phyloP scores from a whole-genome alignment of 2,888 invertebrate species.

The Pyralis farinalis region DNA sequence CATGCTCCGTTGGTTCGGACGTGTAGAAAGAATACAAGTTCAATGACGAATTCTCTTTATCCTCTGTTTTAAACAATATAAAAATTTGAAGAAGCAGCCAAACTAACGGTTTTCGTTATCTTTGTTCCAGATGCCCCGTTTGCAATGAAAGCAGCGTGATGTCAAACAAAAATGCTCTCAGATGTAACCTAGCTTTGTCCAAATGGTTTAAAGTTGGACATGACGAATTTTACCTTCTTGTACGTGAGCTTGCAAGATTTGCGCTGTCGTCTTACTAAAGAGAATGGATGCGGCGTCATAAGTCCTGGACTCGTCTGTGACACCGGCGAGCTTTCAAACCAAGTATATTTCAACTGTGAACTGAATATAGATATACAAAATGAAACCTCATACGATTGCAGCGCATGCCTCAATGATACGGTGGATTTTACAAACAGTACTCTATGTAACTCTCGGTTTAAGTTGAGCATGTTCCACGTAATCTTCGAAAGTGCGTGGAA shows the following conservation, averaged over 20 bases:
- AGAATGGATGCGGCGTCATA: slow-evolving; percentile 43
- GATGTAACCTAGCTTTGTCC: slow-evolving; percentile 51
- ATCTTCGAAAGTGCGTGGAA: slow-evolving; percentile 66
- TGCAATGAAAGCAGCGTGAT: slow-evolving; percentile 22
- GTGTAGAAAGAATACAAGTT: no score
- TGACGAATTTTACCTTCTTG: slow-evolving; percentile 56
- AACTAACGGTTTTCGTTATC: background rate
- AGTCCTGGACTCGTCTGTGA: slow-evolving; percentile 51
- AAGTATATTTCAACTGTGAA: slow-evolving; percentile 47
- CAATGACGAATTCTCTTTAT: no score
- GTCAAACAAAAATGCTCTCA: slow-evolving; percentile 29
- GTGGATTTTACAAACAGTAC: slow-evolving; percentile 53
- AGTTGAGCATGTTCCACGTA: slow-evolving; percentile 58
- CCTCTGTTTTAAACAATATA: no score
- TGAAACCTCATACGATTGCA: slow-evolving; percentile 68
- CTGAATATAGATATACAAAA: slow-evolving; percentile 67
- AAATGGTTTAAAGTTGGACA: slow-evolving; percentile 44
- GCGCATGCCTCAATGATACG: slow-evolving; percentile 46
- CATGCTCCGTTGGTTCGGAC: no score
- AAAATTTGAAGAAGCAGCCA: no score
- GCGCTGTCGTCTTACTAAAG: slow-evolving; percentile 48
- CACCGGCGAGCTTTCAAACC: slow-evolving; percentile 22
- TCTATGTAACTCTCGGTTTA: slow-evolving; percentile 60
- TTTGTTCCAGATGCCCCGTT: slow-evolving; percentile 35
- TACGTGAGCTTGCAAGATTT: slow-evolving; percentile 54